phyloP scores from a whole-genome alignment of 2,113 vertebrate species.

The Anolis carolinensis region DNA sequence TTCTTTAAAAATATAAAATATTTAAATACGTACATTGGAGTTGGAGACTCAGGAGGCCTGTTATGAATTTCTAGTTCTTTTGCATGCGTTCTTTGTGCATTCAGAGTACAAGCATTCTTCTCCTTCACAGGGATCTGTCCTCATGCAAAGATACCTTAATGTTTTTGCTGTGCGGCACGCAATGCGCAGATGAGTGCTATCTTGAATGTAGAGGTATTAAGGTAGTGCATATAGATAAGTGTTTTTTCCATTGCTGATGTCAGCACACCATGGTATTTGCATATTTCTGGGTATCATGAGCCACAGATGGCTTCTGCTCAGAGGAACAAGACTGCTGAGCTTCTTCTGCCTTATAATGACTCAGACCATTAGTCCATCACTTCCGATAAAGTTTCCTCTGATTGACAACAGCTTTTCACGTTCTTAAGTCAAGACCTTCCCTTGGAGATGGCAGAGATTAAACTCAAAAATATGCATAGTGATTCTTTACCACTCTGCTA shows the following conservation, averaged over 20 bases:
- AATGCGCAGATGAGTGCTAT: constrained; percentile 47
- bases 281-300: constrained; percentile 44
- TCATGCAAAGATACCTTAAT: neutral
- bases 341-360: neutral
- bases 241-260: constrained; percentile 60
- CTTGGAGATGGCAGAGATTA: neutral
- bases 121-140: neutral
- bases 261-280: constrained; percentile 63
- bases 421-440: neutral
- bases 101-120: neutral
- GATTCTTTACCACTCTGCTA: neutral
- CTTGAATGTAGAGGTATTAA: neutral
- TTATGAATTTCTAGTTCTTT: constrained; percentile 16
- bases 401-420: neutral
- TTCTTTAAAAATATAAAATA: neutral
- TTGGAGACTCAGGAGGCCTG: neutral
- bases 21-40: constrained; percentile 4
- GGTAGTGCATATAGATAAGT: constrained; percentile 19
- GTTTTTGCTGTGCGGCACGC: neutral
- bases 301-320: constrained; percentile 55
- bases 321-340: constrained; percentile 44
- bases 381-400: neutral
- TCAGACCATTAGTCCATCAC: neutral
- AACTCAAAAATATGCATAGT: neutral
- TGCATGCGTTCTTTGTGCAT: neutral